Evolutionary conservation across 2,113 vertebrate species (phyloP).

Genomic region (Engraulis encrasicolus): DNA sequence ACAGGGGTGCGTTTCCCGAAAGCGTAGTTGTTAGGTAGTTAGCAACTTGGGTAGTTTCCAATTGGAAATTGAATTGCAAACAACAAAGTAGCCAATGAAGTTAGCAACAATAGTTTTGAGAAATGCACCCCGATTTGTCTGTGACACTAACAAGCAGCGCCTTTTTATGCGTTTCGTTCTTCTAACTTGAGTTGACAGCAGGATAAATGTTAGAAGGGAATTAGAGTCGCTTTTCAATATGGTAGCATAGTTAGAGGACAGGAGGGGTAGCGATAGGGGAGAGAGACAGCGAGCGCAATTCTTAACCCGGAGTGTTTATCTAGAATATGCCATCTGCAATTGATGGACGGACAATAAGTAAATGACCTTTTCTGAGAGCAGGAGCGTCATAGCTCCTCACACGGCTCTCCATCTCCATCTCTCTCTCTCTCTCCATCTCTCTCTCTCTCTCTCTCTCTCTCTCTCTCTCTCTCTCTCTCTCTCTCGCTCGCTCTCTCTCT

Average conservation of each 20-base stretch:
- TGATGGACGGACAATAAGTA: conserved; percentile 2
- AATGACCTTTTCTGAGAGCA: conserved; percentile 14
- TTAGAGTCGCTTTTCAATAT: background rate
- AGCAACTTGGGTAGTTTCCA: too few species aligned
- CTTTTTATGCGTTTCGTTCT: background rate
- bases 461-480: too few species aligned
- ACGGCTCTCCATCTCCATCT: too few species aligned
- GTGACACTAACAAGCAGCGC: background rate
- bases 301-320: conserved; percentile 11
- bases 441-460: too few species aligned
- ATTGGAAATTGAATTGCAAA: too few species aligned
- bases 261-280: too few species aligned
- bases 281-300: background rate
- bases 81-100: too few species aligned
- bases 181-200: conserved; percentile 12
- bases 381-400: background rate
- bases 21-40: too few species aligned
- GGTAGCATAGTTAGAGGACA: background rate
- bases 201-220: conserved; percentile 4
- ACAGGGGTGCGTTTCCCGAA: too few species aligned
- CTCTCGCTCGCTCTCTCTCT: too few species aligned
- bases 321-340: conserved; percentile 20
- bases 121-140: too few species aligned
- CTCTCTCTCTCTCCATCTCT: background rate
- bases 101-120: too few species aligned